Conservation (phyloP, 2,797 vertebrate genomes). For the Onychomys torridus region DNA sequence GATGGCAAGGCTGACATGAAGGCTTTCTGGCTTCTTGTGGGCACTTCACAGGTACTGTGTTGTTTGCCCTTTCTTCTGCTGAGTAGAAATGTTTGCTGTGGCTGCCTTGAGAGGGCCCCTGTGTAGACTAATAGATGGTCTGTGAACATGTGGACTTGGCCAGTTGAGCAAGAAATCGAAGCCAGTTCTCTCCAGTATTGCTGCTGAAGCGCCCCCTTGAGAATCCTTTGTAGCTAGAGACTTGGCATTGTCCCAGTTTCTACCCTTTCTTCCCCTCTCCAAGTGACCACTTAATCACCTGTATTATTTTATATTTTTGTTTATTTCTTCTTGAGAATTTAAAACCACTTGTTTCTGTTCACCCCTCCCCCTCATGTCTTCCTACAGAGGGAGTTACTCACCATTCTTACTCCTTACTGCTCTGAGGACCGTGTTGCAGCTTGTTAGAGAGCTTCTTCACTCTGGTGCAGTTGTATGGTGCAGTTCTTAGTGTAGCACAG, state of each 20-base stretch:
- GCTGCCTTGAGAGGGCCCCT: not conserved
- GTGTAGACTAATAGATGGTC: not conserved
- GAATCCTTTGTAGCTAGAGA: not conserved
- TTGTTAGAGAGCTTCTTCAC: not conserved
- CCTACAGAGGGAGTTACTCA: not conserved
- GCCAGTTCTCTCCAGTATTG: not conserved
- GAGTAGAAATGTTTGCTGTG: not conserved
- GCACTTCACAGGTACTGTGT: accelerated
- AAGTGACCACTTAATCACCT: not conserved
- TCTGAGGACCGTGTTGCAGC: not conserved
- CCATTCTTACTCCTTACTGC: not conserved
- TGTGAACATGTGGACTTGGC: not conserved
- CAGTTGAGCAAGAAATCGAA: not conserved
- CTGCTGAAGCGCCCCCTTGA: not conserved
- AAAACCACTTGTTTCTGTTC: not conserved
- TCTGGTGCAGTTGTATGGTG: not conserved
- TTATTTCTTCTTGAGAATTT: not conserved
- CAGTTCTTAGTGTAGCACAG: not conserved
- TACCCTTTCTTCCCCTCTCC: not conserved
- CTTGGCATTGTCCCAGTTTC: not conserved
- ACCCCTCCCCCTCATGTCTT: not conserved
- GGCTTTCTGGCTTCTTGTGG: not conserved
- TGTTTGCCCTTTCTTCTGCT: not conserved
- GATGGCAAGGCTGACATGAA: not conserved
- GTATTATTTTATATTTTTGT: not conserved